Base-by-base conservation (phyloP, 2,113 vertebrate genomes). In the Eulacestoma nigropectus region DNA sequence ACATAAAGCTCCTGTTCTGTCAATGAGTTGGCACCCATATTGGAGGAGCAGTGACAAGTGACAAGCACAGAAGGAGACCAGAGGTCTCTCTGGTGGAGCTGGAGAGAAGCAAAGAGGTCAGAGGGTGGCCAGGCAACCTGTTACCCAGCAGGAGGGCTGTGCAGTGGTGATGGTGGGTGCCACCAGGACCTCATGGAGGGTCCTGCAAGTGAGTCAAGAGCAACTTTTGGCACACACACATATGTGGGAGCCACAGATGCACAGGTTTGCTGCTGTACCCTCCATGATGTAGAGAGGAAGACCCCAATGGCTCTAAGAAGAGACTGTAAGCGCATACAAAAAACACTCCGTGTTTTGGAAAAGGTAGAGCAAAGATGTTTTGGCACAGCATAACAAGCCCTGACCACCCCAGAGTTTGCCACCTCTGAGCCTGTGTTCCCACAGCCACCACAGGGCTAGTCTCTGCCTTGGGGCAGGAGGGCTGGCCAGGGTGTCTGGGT, bases 401-500 rank as follows among this genome's bases (percentile, higher is more conserved):
- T 18, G 29, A 8, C n/a, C 25, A 35, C 15, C 17, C 6, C 1
- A 3, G 23, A 52, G 42, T 1, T 1, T 65, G 70, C 29, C 4
- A 5, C 16, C 64, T 82, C n/a, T n/a, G n/a, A n/a, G 52, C 16
- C 32, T 0, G 1, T 41, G 60, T 21, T 41, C 91, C 46, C 4
- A 1, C 33, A 57, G 39, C 39, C 81, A 42, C 44, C 2, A 3
- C 35, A 75, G 60, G 62, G 25, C 30, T 65, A 1, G 2, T 30
- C 57, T 86, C 32, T 26, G 13, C 49, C 46, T 33, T 13, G 20
- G n/a, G 13, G 30, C 11, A 5, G 23, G 21, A 73, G n/a, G 33
- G 60, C 55, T 75, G 65, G 15, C 37, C 0, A 0, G 37, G 44
- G 15, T 39, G 75, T 13, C 46, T 1, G 0, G 37, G 5, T 59